These are phyloP conservation scores for Cavia aperea DNA, from an alignment of 2,113 vertebrate genomes.

Conservation along the genomic window DNA sequence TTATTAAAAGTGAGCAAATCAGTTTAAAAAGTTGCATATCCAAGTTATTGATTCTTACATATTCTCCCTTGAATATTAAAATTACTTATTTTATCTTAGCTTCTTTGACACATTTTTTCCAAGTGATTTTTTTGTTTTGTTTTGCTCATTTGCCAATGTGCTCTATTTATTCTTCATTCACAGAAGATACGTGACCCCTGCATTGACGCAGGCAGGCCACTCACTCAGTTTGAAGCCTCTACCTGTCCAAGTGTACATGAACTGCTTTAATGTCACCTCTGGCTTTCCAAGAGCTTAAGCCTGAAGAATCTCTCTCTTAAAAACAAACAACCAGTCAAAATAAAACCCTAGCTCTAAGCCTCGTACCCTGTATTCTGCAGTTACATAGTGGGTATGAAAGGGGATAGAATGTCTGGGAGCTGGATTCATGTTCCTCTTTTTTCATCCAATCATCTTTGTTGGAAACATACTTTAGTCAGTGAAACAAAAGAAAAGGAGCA, in stretches of 20 bases:
- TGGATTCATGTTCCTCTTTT: not conserved
- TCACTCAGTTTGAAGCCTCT: not conserved
- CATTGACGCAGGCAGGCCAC: not conserved
- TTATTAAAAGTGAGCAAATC: conserved; percentile 31
- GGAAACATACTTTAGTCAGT: not conserved
- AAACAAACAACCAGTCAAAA: not conserved
- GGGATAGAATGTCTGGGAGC: not conserved
- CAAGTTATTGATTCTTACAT: not conserved
- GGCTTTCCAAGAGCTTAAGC: not conserved
- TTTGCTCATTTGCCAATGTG: not conserved
- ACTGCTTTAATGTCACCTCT: not conserved
- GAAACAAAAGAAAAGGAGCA: conserved; percentile 11
- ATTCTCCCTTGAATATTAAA: conserved; percentile 24
- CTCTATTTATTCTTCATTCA: not conserved
- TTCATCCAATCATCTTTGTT: not conserved
- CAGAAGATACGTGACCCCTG: not conserved
- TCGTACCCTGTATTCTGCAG: not conserved
- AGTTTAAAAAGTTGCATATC: not conserved
- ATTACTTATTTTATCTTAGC: not conserved
- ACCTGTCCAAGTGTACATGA: not conserved
- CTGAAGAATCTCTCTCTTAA: not conserved
- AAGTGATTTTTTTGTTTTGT: not conserved
- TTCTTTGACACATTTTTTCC: not conserved
- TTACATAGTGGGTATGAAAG: not conserved
- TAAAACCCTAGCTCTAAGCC: not conserved